Conservation (phyloP, 1,140 invertebrate species). For the Drosophila funebris region DNA sequence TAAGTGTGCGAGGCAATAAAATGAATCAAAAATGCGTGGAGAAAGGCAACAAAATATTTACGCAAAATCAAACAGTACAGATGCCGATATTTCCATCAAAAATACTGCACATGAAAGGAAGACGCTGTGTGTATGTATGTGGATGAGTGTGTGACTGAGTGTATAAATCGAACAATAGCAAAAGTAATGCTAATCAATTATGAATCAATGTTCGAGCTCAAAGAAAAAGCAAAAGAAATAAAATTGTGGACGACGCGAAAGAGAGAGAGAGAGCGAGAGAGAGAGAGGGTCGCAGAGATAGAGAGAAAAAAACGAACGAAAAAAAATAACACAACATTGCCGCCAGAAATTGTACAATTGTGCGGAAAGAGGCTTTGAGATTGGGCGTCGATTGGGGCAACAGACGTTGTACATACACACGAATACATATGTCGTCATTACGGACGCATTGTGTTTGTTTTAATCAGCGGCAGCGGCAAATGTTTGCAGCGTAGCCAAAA, state of each 20-base stretch:
- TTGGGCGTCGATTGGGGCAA: slow-evolving; percentile 18
- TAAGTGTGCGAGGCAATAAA: slow-evolving; percentile 71
- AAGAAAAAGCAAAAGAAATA: slow-evolving; percentile 23
- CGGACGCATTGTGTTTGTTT: slow-evolving; percentile 79
- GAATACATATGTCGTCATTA: slow-evolving; percentile 79
- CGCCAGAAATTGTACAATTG: slow-evolving; percentile 78
- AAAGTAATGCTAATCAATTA: slow-evolving; percentile 82
- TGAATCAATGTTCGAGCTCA: slow-evolving; percentile 70
- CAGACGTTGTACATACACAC: slow-evolving; percentile 9
- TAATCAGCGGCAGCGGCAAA: slow-evolving; percentile 75
- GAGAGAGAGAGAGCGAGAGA: not conserved
- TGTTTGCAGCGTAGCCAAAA: slow-evolving; percentile 58
- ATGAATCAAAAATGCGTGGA: slow-evolving; percentile 68
- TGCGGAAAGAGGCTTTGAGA: slow-evolving; percentile 66
- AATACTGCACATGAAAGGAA: not conserved
- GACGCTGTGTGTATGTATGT: not conserved
- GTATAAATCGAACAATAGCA: slow-evolving; percentile 70
- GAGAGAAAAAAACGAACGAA: not conserved
- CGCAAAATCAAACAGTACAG: slow-evolving; percentile 72
- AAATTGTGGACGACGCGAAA: not conserved
- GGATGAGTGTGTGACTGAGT: not conserved
- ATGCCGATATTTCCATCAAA: slow-evolving; percentile 34
- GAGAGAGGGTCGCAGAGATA: not conserved
- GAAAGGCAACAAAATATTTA: slow-evolving; percentile 60
- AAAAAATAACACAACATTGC: slow-evolving; percentile 40